Base-by-base conservation (phyloP, 2,888 invertebrate species). In the Drosophila picticornis region DNA sequence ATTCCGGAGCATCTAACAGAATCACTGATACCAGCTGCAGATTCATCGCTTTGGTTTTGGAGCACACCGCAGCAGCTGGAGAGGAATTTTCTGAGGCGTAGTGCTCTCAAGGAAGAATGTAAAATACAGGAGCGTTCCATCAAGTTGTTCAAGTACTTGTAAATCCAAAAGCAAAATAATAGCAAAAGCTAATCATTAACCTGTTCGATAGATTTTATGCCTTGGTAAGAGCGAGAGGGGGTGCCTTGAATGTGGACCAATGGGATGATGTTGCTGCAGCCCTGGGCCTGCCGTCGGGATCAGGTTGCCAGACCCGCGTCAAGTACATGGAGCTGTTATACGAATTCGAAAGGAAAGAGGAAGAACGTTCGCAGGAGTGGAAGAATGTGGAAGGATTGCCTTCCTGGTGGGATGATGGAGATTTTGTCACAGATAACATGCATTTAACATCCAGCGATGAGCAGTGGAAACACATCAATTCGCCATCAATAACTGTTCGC, bases 381-480 rank as follows among this genome's bases (percentile, higher is more conserved):
- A n/a, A 25, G 25, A 32, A 31, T 22, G 5, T 29, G 0, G 38
- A 59, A 4, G 72, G 56, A 0, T 40, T 78, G 10, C 77, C 77
- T 6, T 11, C 29, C 29, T 78, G 77, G 77, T 78, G 77, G 77
- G 77, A 78, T 27, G 77, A 78, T 13, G 77, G 77, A 1, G 51
- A 78, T 55, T 61, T 58, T 32, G 43, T 81, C 5, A 22, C 2
- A 6, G 58, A 64, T 1, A 51, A 40, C n/a, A 36, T 13, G 1
- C 29, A 19, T 27, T 51, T 5, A 25, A 16, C 19, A 25, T 22
- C 22, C 11, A 32, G 19, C 3, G 36, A 56, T 57, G 48, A 5
- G 9, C 51, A 31, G 19, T 46, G 31, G 57, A 22, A 16, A 4
- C 13, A 46, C n/a, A 25, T 22, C 5, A 29, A 61, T 34, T 13